Evolutionary conservation across 2,888 invertebrate genomes (phyloP).

Genomic region (Drosophila peninsularis): DNA sequence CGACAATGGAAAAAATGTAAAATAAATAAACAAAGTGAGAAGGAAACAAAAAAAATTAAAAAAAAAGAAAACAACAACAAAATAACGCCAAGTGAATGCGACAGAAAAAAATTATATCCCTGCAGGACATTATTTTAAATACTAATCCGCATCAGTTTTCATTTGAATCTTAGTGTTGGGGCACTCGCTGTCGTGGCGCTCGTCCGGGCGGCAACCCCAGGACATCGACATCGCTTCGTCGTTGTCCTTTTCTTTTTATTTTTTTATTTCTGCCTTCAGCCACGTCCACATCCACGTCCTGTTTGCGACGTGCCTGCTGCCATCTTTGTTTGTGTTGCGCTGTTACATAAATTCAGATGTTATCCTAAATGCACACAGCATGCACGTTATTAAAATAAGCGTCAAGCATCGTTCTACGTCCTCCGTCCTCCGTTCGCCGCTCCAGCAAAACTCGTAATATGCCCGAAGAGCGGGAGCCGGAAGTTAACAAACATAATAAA

Average conservation of each 20-base stretch:
- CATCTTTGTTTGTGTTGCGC: constrained; percentile 70
- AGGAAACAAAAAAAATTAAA: constrained; percentile 34
- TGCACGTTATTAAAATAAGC: constrained; percentile 79
- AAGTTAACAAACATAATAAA: constrained; percentile 59
- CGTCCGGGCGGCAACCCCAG: constrained; percentile 58
- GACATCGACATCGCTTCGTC: constrained; percentile 46
- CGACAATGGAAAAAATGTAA: constrained; percentile 59
- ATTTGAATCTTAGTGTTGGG: constrained; percentile 72
- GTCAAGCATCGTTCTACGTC: constrained; percentile 35
- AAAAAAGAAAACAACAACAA: constrained; percentile 27
- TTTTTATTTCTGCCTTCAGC: background rate
- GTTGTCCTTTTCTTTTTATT: constrained; percentile 7
- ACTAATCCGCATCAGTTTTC: constrained; percentile 84
- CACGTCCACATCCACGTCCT: constrained; percentile 28
- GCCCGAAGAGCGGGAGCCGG: constrained; percentile 39
- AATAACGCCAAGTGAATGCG: constrained; percentile 54
- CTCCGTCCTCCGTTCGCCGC: background rate
- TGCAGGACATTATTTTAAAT: constrained; percentile 84
- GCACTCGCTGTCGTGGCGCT: constrained; percentile 13
- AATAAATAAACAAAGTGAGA: constrained; percentile 70
- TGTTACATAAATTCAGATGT: constrained; percentile 82
- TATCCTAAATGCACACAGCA: constrained; percentile 80
- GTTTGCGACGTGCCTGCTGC: constrained; percentile 67
- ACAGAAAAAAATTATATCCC: constrained; percentile 81
- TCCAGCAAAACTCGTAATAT: constrained; percentile 27